Conservation (phyloP, 2,888 invertebrate genomes). For the Allolobophora icterica region DNA sequence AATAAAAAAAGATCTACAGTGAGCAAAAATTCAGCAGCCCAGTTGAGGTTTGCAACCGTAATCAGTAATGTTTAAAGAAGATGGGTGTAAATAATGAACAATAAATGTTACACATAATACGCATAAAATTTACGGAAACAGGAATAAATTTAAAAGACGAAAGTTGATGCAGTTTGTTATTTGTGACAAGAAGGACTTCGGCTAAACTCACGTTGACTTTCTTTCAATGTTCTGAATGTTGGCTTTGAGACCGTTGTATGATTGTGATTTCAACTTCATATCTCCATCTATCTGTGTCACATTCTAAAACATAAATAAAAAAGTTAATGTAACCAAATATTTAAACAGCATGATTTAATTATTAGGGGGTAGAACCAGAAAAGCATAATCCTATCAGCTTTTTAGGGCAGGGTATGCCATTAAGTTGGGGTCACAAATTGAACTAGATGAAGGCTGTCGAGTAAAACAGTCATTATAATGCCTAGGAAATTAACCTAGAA, state of each 20-base stretch:
- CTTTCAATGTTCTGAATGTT: slow-evolving; percentile 95
- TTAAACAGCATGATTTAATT: not conserved
- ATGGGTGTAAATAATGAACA: too few relatives aligned
- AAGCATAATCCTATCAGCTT: not conserved
- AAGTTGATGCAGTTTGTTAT: too few relatives aligned
- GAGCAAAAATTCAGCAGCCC: too few relatives aligned
- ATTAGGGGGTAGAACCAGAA: not conserved
- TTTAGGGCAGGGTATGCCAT: not conserved
- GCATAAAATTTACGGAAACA: too few relatives aligned
- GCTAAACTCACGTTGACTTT: slow-evolving; percentile 86
- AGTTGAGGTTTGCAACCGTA: too few relatives aligned
- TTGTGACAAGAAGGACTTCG: not conserved
- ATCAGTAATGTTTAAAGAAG: too few relatives aligned
- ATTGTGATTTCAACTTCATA: slow-evolving; percentile 90
- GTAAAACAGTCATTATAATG: not conserved
- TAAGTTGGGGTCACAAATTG: not conserved
- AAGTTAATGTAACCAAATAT: not conserved
- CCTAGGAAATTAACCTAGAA: not conserved
- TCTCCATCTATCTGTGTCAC: slow-evolving; percentile 97
- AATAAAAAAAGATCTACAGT: too few relatives aligned
- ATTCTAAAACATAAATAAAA: slow-evolving; percentile 68
- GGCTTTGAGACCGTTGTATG: slow-evolving; percentile 96
- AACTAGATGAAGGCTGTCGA: not conserved
- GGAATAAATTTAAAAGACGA: too few relatives aligned
- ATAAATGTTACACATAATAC: too few relatives aligned